A percentile compares a stretch with the other conserved stretches of the same genome.
Evolutionary conservation across 2,888 invertebrate genomes (phyloP).

Genomic region (Nipponacmea schrenckii): DNA sequence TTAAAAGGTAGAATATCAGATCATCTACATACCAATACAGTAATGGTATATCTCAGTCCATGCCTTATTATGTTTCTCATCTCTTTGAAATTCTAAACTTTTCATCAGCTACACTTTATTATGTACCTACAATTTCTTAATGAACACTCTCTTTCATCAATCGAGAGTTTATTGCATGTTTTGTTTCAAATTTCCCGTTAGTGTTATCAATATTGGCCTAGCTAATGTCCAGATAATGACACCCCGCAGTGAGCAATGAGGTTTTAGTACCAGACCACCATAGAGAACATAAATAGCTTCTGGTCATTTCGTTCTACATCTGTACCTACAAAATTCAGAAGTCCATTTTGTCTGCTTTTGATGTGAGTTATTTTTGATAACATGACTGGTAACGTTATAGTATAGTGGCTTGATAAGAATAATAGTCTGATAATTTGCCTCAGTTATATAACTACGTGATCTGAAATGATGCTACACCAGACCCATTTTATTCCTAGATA

Average conservation of each 20-base stretch:
- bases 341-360: background rate
- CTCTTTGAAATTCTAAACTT: no score
- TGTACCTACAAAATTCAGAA: no score
- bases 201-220: background rate
- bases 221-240: background rate
- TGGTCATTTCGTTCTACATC: background rate
- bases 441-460: no score
- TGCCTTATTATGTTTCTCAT: no score
- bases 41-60: no score
- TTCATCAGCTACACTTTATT: background rate
- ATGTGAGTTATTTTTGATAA: background rate
- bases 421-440: no score
- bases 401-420: no score
- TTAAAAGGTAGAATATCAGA: no score
- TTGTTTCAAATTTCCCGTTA: conserved; percentile 5
- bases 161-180: background rate
- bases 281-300: background rate
- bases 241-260: background rate
- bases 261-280: background rate
- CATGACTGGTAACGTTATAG: background rate
- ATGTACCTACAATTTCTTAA: background rate
- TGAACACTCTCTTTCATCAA: background rate
- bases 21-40: no score
- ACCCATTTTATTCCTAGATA: no score
- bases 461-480: no score